Base-by-base conservation (phyloP, 2,113 vertebrate species). In the Seriola aureovittata region DNA sequence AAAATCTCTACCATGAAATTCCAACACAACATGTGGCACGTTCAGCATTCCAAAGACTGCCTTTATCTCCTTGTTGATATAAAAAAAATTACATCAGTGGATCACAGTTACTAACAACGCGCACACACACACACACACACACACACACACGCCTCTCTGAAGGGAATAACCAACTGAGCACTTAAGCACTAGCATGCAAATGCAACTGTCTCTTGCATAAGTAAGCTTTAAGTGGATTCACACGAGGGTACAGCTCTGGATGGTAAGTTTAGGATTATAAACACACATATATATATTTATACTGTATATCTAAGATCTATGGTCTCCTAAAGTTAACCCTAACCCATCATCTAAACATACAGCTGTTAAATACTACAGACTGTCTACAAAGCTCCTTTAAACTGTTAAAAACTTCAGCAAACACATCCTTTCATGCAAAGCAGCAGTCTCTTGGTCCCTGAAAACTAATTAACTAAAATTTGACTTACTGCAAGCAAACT, bases 11-110 rank as follows among this genome's bases (percentile, higher is more conserved):
- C 68, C 79, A 52, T 69, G 8, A 66, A 65, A 70, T 74, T 80
- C 5, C 32, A 25, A 4, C 25, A 63, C 42, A 60, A 23, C 17
- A 65, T 29, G 38, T 19, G 72, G 13, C 29, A 52, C 40, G 54
- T 77, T 81, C 59, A 74, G 25, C 68, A 85, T 87, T 90, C 75
- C 60, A n/a, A 71, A 52, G 11, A 48, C 14, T 0, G 14, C 23
- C 34, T 69, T 59, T 59, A 44, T 74, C 17, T 71, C 44, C 17
- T 82, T 78, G 38, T 84, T 88, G 57, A 44, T 82, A 58, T 57
- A 44, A 75, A 75, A 76, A 34, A 59, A 70, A 23, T 38, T 8
- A 42, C 52, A 42, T 42, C 54, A 59, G 54, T 59, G 54, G 9
- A 29, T 29, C 44, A 58, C n/a, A 69, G 65, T 77, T 83, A 50